Base-by-base conservation (phyloP, 2,113 vertebrate species). In the Procapra przewalskii region DNA sequence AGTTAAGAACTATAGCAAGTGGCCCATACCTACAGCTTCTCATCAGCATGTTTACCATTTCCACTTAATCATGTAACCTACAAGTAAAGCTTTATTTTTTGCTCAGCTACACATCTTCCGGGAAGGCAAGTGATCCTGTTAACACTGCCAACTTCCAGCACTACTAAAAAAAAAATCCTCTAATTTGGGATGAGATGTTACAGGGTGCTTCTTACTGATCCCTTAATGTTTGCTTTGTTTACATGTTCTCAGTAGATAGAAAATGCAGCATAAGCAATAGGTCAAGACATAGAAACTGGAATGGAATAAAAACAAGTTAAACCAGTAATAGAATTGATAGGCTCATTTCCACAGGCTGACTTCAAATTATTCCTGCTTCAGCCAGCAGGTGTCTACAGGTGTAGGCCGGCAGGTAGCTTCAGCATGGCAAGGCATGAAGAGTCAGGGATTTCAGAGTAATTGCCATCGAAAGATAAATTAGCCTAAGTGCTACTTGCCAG, bases 331-430 rank as follows among this genome's bases (percentile, higher is more conserved):
- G 43, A 84, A 97, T 7, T 90, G 45, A 91, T 77, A 59, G 0
- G 2, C 1, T 93, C 19, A 90, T 89, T 80, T 81, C 55, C 62
- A 93, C 17, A 43, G 55, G 19, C 27, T 12, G 6, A 90, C 11
- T 96, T 71, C 50, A 14, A 92, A 57, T 40, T 21, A 60, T 84
- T 40, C 40, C 57, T 59, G 45, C 50, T 71, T 84, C 43, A 94
- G 40, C 45, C 85, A 97, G 96, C 94, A 93, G 81, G 90, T n/a
- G 36, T 97, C 88, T 94, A 81, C 95, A 97, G 97, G 91, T 97
- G 55, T 62, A 90, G 54, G 62, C 91, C 27, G 45, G 82, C 86
- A 75, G 67, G n/a, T 88, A 45, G 10, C 83, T 80, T 54, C n/a
- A 50, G 31, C 16, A 71, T 87, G 77, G 88, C 81, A 95, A 88